phyloP scores from a whole-genome alignment of 2,797 vertebrate genomes.

The Muscicapa comitata region DNA sequence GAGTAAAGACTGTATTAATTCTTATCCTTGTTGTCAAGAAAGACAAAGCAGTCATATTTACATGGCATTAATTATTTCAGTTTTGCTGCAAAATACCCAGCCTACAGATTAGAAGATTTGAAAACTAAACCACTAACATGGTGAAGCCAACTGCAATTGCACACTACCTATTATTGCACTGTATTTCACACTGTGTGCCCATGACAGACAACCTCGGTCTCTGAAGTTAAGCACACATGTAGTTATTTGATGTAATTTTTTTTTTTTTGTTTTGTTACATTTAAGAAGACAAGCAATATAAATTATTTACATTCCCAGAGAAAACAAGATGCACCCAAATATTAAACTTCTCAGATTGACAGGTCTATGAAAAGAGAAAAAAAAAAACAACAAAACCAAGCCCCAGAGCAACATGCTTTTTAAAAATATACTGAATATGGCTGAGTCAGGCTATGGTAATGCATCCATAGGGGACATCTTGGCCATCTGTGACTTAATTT shows the following conservation, averaged over 20 bases:
- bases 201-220: neutral
- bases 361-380: neutral
- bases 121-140: neutral
- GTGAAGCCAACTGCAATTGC: neutral
- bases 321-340: neutral
- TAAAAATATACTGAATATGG: neutral
- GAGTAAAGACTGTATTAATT: neutral
- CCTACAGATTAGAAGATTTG: neutral
- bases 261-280: neutral
- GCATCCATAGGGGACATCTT: neutral
- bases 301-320: neutral
- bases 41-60: neutral
- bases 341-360: neutral
- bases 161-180: neutral
- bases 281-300: neutral
- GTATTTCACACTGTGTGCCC: neutral
- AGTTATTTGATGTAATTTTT: neutral
- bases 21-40: neutral
- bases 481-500: neutral
- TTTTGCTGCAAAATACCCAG: neutral
- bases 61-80: neutral
- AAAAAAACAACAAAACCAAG: neutral
- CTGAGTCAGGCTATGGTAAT: neutral
- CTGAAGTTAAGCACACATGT: neutral
- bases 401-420: neutral